Base-by-base conservation (phyloP, 2,888 invertebrate species). In the Sisyra terminalis region DNA sequence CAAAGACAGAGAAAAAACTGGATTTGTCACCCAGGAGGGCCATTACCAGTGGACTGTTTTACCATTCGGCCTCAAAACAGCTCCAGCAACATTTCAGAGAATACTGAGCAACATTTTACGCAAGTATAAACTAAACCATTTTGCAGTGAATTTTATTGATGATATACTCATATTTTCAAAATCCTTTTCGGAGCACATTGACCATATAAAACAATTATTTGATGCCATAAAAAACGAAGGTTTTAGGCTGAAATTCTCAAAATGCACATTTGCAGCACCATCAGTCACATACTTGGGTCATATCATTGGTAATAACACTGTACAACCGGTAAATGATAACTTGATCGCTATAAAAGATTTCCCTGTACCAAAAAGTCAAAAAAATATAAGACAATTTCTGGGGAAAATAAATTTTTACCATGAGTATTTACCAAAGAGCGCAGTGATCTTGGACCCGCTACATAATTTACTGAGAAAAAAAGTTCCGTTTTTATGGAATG, bases 161-260 rank as follows among this genome's bases (percentile, higher is more conserved):
- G 50, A 50, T 32, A 47, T 50, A 14, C 36, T 51, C 2, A 42
- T 52, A 29, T 48, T 50, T 45, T 49, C 51, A 30, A 35, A 46
- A 42, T 45, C 39, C 11, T 51, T 49, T 46, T 32, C 47, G 18
- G 40, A 50, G 13, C 49, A 51, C 35, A 15, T 51, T 16, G 8
- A 35, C 16, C 47, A 51, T 47, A 2, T 43, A 11, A 11, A 39
- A 11, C 3, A 37, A 43, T 10, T 43, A 16, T 29, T 43, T 30
- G 17, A 45, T 17, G 48, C 47, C n/a, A 38, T 45, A 24, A n/a
- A 29, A 29, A 17, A 18, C 24, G 42, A 46, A 43, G 48, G 45
- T 6, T 46, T 48, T 17, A 31, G 30, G 44, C 37, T 47, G 16
- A 46, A 47, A 36, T 35, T 47, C 17, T 3, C 8, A 34, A 46